Evolutionary conservation across 2,113 vertebrate genomes (phyloP).

Genomic region (Setophaga coronata): DNA sequence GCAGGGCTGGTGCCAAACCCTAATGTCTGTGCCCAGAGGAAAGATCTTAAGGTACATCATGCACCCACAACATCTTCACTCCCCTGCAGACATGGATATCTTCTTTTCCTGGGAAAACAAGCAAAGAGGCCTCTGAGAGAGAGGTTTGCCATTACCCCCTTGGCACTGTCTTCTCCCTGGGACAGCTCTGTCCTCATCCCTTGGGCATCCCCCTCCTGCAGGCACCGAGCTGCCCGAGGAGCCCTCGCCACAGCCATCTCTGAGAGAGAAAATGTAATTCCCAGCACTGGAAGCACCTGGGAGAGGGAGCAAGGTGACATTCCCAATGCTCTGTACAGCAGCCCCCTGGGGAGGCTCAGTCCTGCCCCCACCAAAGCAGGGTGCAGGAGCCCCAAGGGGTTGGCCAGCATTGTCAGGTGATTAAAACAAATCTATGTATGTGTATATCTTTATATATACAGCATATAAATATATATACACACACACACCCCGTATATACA

Average conservation of each 20-base stretch:
- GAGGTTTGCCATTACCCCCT: not conserved
- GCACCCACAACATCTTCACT: not conserved
- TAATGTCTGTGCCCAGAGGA: not conserved
- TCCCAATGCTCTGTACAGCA: not conserved
- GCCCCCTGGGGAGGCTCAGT: not conserved
- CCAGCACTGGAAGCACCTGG: not conserved
- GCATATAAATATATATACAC: slow-evolving; percentile 67
- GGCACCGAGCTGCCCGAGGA: not conserved
- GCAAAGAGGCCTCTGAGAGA: not conserved
- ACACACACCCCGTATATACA: slow-evolving; percentile 52
- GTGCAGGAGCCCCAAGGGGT: not conserved
- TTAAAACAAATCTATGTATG: slow-evolving; percentile 51
- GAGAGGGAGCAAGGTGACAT: not conserved
- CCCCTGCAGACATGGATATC: rapidly evolving
- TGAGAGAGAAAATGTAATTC: not conserved
- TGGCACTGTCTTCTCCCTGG: not conserved
- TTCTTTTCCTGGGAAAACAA: slow-evolving; percentile 35
- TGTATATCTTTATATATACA: slow-evolving; percentile 67
- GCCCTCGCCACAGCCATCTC: not conserved
- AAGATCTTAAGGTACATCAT: not conserved
- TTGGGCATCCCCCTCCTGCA: not conserved
- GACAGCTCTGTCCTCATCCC: not conserved
- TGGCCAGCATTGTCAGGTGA: not conserved
- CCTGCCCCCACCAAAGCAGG: not conserved
- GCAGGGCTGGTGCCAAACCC: not conserved